phyloP scores from a whole-genome alignment of 2,888 invertebrate species.

The Chloromyia formosa region DNA sequence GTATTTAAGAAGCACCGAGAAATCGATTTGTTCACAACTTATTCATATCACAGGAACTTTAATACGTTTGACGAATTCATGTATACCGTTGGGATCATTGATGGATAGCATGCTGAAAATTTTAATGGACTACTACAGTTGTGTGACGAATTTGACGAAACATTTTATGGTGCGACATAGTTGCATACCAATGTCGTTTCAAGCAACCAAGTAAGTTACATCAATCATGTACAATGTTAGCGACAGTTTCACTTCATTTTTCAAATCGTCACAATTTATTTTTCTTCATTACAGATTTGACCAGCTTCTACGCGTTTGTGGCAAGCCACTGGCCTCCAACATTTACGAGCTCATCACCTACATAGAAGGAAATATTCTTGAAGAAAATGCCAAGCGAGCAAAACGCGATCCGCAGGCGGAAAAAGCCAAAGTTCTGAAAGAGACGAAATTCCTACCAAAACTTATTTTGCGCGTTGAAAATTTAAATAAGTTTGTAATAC shows the following conservation, averaged over 20 bases:
- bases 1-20: constrained; percentile 66
- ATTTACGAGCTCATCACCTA: constrained; percentile 68
- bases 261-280: neutral
- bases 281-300: constrained; percentile 63
- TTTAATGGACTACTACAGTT: constrained; percentile 67
- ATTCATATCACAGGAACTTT: constrained; percentile 67
- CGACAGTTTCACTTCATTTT: neutral
- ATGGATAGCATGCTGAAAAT: constrained; percentile 69
- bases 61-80: constrained; percentile 65
- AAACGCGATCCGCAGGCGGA: constrained; percentile 63
- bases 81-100: constrained; percentile 66
- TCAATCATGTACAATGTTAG: neutral
- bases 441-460: constrained; percentile 71
- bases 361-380: constrained; percentile 66
- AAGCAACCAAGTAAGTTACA: constrained; percentile 55
- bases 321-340: constrained; percentile 67
- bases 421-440: constrained; percentile 67
- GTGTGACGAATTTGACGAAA: constrained; percentile 68
- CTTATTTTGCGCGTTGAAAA: constrained; percentile 71
- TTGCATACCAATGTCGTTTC: constrained; percentile 54
- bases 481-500: constrained; percentile 69
- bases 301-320: constrained; percentile 65
- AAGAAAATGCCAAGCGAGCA: constrained; percentile 52
- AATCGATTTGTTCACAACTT: constrained; percentile 69
- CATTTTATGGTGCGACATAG: constrained; percentile 68